Base-by-base conservation (phyloP, 2,113 vertebrate species). In the Podocnemis expansa region DNA sequence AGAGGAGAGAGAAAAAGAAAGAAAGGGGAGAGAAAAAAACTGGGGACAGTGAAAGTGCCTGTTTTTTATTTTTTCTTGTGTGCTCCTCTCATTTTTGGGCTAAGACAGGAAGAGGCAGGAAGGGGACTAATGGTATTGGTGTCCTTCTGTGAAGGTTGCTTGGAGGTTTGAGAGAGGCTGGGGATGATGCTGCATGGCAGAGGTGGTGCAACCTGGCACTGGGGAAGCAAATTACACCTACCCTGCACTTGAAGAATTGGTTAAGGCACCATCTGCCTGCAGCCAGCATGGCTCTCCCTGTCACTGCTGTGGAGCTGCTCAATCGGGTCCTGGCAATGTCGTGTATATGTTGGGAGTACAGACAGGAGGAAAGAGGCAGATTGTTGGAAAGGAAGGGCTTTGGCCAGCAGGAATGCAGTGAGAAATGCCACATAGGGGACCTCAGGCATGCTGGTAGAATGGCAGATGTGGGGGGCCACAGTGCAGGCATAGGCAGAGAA, bases 131-230 rank as follows among this genome's bases (percentile, higher is more conserved):
- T 89, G 86, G 91, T 93, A 92, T 91, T 91, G 93, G 84, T 5
- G 56, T 83, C 80, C 94, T 92, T 12, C 89, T 82, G 78, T 78
- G 67, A 82, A 90, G 87, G 92, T 96, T 78, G 92, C 95, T 96
- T 63, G 95, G 63, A 96, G 92, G 89, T 92, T 86, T 95, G 89
- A 95, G 80, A 6, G 19, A 56, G 89, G 93, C 97, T 93, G 87
- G 88, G 89, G 92, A 58, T 90, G 94, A 89, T 80, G 55, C 2
- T n/a, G 75, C 91, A 43, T 58, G 24, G 38, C 17, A 31, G 93
- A 93, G 87, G 47, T 90, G 94, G 96, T 96, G 94, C 95, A 97
- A 95, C 94, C 96, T 93, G 96, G 94, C 97, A 97, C 54, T 0
- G 80, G 93, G 82, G 93, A 96, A 93, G 93, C 93, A 93, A 55